Evolutionary conservation across 2,888 invertebrate species (phyloP).

Genomic region (Pilophorus perplexus): DNA sequence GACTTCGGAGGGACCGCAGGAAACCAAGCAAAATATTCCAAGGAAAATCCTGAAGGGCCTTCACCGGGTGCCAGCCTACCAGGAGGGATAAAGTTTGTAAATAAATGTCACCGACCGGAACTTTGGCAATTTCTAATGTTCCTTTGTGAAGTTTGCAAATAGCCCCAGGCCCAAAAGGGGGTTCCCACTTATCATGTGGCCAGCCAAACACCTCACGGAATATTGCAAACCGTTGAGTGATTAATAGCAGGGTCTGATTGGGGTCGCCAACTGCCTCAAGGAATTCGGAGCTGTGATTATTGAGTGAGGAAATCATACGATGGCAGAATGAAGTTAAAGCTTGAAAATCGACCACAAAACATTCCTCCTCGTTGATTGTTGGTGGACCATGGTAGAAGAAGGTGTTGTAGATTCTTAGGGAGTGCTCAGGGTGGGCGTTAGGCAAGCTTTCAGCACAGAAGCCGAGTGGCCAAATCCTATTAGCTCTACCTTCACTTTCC

Average conservation of each 20-base stretch:
- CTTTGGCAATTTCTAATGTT: slow-evolving; percentile 39
- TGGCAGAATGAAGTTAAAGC: no score
- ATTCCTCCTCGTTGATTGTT: no score
- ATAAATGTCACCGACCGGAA: slow-evolving; percentile 35
- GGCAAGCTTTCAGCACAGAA: no score
- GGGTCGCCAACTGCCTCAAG: neutral
- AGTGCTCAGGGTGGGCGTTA: no score
- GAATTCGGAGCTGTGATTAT: no score
- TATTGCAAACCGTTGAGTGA: slow-evolving; percentile 21
- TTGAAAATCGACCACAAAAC: no score
- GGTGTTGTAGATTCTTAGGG: no score
- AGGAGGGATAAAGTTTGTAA: slow-evolving; percentile 38
- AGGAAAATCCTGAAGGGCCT: neutral
- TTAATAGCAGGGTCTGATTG: slow-evolving; percentile 3
- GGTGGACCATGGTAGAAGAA: no score
- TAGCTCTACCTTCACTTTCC: no score
- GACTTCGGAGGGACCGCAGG: slow-evolving; percentile 1
- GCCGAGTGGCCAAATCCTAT: no score
- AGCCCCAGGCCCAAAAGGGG: neutral
- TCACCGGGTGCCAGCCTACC: neutral
- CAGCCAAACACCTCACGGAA: slow-evolving; percentile 3
- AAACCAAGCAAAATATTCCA: slow-evolving; percentile 32
- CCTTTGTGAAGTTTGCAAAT: slow-evolving; percentile 35
- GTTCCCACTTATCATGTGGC: slow-evolving; percentile 24
- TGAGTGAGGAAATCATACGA: no score